A percentile compares a stretch with the other conserved stretches of the same genome.
These are phyloP conservation scores for Tiliacea aurago DNA, from an alignment of 2,888 invertebrate species.

Conservation along the genomic window DNA sequence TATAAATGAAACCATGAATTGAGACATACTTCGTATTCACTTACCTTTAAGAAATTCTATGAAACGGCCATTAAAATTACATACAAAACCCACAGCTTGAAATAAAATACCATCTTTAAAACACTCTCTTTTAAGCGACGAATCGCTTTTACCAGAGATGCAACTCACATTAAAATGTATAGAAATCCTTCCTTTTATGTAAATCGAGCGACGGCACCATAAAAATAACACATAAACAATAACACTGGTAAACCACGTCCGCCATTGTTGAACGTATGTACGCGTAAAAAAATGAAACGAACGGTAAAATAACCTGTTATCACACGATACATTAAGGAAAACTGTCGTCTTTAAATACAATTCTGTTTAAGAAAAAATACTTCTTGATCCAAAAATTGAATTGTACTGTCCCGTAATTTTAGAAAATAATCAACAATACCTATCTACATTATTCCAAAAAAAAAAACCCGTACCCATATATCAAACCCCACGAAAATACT, in stretches of 20 bases:
- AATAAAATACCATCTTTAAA: constrained; percentile 25
- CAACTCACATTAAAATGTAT: constrained; percentile 42
- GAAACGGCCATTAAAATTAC: constrained; percentile 23
- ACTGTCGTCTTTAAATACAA: constrained; percentile 13
- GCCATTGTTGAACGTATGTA: constrained; percentile 50
- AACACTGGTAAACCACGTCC: constrained; percentile 57
- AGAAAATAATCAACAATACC: neutral
- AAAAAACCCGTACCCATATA: neutral
- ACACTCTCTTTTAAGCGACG: constrained; percentile 12
- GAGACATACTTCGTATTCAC: constrained; percentile 19
- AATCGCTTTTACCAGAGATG: constrained; percentile 30
- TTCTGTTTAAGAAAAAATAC: neutral
- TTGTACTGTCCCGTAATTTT: neutral
- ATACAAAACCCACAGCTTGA: constrained; percentile 7
- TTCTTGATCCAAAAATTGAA: neutral
- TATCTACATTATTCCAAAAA: neutral
- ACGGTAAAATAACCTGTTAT: constrained; percentile 57
- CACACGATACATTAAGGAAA: constrained; percentile 32
- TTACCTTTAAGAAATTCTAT: constrained; percentile 27
- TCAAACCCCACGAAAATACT: neutral
- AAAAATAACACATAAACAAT: constrained; percentile 63
- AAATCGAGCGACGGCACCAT: constrained; percentile 50
- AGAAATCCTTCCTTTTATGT: constrained; percentile 56
- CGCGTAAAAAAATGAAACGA: constrained; percentile 47
- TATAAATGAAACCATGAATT: constrained; percentile 17